phyloP scores from a whole-genome alignment of 2,113 vertebrate genomes.

The Apistogramma diplotaenia region DNA sequence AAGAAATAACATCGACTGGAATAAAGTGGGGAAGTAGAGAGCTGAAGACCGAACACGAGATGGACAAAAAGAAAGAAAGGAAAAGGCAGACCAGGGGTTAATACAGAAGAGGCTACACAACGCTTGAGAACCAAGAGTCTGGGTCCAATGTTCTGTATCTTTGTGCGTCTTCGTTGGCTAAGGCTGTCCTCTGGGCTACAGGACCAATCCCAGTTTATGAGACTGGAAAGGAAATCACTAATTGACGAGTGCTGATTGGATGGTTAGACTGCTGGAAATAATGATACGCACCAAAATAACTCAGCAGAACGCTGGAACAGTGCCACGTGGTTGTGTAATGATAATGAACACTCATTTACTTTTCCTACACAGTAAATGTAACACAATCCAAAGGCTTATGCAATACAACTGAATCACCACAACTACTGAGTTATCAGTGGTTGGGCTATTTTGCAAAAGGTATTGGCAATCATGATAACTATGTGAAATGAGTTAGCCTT shows the following conservation, averaged over 20 bases:
- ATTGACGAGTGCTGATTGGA: slow-evolving; percentile 70
- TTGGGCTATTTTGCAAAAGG: not conserved
- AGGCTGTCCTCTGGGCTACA: slow-evolving; percentile 29
- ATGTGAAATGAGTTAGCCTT: not conserved
- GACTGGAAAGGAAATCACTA: slow-evolving; percentile 71
- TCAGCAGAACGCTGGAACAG: slow-evolving; percentile 52
- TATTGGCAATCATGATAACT: not conserved
- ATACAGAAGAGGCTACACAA: not conserved
- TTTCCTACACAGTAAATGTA: slow-evolving; percentile 52
- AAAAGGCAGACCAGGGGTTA: not conserved
- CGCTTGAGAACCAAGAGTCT: slow-evolving; percentile 5
- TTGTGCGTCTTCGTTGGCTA: slow-evolving; percentile 7
- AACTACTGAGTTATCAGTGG: slow-evolving; percentile 6
- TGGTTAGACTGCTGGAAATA: slow-evolving; percentile 69
- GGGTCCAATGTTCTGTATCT: slow-evolving; percentile 18
- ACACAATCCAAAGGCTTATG: slow-evolving; percentile 56
- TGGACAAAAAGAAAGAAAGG: not conserved
- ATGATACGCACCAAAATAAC: slow-evolving; percentile 71
- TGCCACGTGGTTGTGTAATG: slow-evolving; percentile 68
- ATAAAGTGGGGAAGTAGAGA: not conserved
- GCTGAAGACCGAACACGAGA: not conserved
- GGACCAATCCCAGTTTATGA: slow-evolving; percentile 59
- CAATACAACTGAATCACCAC: slow-evolving; percentile 50
- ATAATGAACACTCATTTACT: slow-evolving; percentile 66
- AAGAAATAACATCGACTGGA: not conserved